These are phyloP conservation scores for Piprites chloris DNA, from an alignment of 2,113 vertebrate genomes.

Conservation along the genomic window DNA sequence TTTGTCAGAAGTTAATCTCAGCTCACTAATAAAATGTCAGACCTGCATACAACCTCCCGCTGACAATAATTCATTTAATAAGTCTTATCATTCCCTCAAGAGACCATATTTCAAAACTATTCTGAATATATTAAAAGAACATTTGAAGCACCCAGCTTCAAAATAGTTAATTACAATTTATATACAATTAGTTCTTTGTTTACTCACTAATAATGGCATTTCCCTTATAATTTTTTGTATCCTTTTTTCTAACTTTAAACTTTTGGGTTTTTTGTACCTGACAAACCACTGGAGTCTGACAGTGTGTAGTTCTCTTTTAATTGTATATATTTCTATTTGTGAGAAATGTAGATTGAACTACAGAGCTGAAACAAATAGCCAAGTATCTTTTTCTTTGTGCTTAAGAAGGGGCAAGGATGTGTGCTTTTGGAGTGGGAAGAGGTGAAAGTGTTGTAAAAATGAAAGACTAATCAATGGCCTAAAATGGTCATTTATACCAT, in stretches of 20 bases:
- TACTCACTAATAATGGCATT: not conserved
- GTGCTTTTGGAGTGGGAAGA: not conserved
- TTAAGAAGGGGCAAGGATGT: not conserved
- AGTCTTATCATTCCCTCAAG: not conserved
- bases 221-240: not conserved
- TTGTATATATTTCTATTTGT: not conserved
- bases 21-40: not conserved
- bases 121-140: not conserved
- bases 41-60: not conserved
- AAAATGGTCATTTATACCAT: not conserved
- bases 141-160: not conserved
- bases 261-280: not conserved
- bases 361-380: not conserved
- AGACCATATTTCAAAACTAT: not conserved
- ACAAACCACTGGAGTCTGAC: not conserved
- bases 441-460: not conserved
- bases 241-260: slow-evolving; percentile 4
- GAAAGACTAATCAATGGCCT: not conserved
- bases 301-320: not conserved
- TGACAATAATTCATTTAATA: not conserved
- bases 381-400: not conserved
- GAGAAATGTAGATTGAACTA: not conserved
- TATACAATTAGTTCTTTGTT: not conserved
- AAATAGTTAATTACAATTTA: not conserved
- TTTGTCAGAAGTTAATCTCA: not conserved